Base-by-base conservation (phyloP, 2,888 invertebrate species). In the Sycophila texana region DNA sequence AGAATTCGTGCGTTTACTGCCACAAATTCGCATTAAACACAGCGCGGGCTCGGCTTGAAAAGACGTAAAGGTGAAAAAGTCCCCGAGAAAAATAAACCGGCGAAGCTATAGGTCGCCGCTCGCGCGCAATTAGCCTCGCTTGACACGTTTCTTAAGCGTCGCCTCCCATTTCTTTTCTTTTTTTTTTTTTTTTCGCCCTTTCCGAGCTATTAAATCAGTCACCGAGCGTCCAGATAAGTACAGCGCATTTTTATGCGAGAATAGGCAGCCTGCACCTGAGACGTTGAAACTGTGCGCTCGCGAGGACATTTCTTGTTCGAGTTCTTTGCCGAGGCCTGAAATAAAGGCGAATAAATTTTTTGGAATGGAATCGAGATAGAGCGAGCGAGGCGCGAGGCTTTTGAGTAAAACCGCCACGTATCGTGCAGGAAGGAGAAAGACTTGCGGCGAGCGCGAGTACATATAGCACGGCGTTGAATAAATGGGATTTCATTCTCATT, bases 401-500 rank as follows among this genome's bases (percentile, higher is more conserved):
- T 71, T 77, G 67, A 81, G 77, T 75, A 78, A 81, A 81, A 81
- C 70, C 72, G 49, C 77, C 67, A 81, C 77, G 77, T 81, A 67
- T 72, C 66, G 57, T 14, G 7, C 20, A 16, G 14, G 26, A 14
- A 18, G 22, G 76, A 7, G n/a, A n/a, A 12, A 22, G 60, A 1
- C 39, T 4, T n/a, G 39, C 30, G 20, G 13, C 22, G 53, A 26
- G 70, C 12, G 51, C 14, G 57, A n/a, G 47, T 16, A 22, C 22
- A n/a, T n/a, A n/a, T n/a, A 55, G 18, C 16, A 12, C 20, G 58
- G 30, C 26, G 22, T 30, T 67, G 74, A 80, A 80, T 80, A 80
- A 80, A 80, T 80, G 80, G 76, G 76, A 80, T 76, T 80, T 80
- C 76, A 73, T 77, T 73, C 77, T 80, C 68, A 74, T 80, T 76